Percentiles rank a stretch among this genome's conserved stretches.
Evolutionary conservation across 1,140 invertebrate species (phyloP).

Genomic region (Hylaeus volcanicus): DNA sequence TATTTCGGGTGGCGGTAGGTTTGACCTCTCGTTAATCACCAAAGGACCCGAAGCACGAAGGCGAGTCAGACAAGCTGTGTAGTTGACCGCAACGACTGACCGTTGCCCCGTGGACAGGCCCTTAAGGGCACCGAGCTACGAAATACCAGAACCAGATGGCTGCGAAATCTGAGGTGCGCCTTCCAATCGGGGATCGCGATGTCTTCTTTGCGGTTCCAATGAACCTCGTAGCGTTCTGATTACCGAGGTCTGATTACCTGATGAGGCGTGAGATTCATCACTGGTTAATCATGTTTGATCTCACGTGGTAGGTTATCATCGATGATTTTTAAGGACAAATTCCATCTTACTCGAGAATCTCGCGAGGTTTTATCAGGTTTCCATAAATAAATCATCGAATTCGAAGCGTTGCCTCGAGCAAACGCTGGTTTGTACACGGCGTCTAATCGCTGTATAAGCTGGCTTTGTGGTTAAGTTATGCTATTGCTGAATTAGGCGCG

Average conservation of each 20-base stretch:
- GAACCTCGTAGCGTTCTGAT: not conserved
- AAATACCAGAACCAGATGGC: constrained; percentile 54
- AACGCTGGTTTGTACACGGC: constrained; percentile 67
- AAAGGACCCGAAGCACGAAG: constrained; percentile 74
- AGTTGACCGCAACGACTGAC: constrained; percentile 77
- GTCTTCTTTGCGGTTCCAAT: constrained; percentile 1
- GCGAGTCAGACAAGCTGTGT: constrained; percentile 76
- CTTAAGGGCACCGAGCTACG: constrained; percentile 58
- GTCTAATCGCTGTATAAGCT: constrained; percentile 75
- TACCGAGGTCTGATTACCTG: not conserved
- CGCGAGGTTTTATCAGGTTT: not conserved
- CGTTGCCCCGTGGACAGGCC: constrained; percentile 67
- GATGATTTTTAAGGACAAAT: too few species aligned
- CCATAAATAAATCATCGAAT: not conserved
- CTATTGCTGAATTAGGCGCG: constrained; percentile 72
- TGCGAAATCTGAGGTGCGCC: constrained; percentile 44
- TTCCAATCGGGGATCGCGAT: not conserved
- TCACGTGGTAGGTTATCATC: too few species aligned
- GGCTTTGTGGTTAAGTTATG: constrained; percentile 73
- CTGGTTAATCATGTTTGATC: too few species aligned
- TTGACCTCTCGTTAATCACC: constrained; percentile 80
- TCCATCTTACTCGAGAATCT: too few species aligned
- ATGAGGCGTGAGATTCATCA: not conserved
- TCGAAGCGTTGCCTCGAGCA: constrained; percentile 60
- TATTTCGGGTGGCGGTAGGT: constrained; percentile 71